These are phyloP conservation scores for Mycetomoellerius zeteki DNA, from an alignment of 1,140 invertebrate genomes.

Conservation along the genomic window DNA sequence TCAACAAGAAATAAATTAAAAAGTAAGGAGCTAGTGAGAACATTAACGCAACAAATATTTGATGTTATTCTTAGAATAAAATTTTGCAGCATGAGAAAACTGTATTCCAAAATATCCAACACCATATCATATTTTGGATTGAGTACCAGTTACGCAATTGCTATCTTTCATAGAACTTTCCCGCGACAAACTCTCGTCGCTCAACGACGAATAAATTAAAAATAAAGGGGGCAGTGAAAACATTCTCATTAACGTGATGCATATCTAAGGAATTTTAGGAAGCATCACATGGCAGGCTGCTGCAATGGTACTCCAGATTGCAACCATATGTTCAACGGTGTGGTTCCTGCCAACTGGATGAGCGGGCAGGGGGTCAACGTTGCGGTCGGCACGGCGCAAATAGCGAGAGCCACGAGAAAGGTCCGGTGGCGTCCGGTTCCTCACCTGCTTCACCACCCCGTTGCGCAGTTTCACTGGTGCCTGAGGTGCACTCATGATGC, in stretches of 20 bases:
- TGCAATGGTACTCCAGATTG: not conserved
- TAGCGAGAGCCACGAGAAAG: not conserved
- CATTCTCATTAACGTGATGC: not conserved
- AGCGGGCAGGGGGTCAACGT: not conserved
- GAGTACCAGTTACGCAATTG: not conserved
- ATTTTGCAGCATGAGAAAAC: too few relatives aligned
- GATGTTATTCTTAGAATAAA: too few relatives aligned
- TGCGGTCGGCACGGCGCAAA: not conserved
- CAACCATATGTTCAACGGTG: constrained; percentile 44
- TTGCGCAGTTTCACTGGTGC: constrained; percentile 83
- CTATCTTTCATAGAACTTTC: constrained; percentile 65
- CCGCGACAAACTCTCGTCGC: not conserved
- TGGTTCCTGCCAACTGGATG: constrained; percentile 21
- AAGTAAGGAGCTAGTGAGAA: not conserved
- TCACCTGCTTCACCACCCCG: constrained; percentile 89
- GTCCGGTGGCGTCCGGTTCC: not conserved
- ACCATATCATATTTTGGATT: not conserved
- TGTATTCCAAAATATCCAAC: not conserved
- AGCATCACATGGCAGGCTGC: not conserved
- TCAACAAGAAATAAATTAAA: not conserved
- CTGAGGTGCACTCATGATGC: constrained; percentile 86
- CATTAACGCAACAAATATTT: not conserved
- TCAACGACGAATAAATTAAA: not conserved
- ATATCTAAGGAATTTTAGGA: not conserved
- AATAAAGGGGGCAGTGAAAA: not conserved